Conservation (phyloP, 2,888 invertebrate genomes). For the Conistra vaccinii region DNA sequence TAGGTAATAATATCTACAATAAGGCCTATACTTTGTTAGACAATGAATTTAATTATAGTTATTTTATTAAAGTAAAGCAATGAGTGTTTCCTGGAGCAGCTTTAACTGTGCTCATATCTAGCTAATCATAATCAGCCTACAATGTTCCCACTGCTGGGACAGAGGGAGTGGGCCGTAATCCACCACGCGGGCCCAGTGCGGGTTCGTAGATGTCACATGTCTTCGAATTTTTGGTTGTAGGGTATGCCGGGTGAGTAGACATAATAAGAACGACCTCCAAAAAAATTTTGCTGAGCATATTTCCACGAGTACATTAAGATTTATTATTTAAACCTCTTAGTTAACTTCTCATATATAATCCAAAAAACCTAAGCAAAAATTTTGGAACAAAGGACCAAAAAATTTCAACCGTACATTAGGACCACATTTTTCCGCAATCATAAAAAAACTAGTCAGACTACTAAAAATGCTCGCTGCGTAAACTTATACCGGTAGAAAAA, state of each 20-base stretch:
- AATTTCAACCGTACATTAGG: background rate
- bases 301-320: background rate
- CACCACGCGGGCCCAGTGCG: too few species aligned
- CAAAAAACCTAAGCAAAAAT: background rate
- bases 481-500: slow-evolving; percentile 41
- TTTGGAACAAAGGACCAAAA: slow-evolving; percentile 22
- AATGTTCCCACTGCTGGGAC: too few species aligned
- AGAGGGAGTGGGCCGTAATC: too few species aligned
- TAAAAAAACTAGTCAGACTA: slow-evolving; percentile 39
- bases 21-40: background rate
- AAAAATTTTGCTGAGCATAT: background rate
- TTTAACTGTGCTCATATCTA: background rate
- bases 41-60: slow-evolving; percentile 24
- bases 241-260: too few species aligned
- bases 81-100: slow-evolving; percentile 1
- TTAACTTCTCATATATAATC: background rate
- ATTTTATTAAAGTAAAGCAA: slow-evolving; percentile 15
- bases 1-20: background rate
- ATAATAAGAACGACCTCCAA: background rate
- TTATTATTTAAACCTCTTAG: background rate
- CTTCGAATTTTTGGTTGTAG: too few species aligned
- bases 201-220: too few species aligned
- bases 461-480: slow-evolving; percentile 21
- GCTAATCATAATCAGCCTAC: too few species aligned
- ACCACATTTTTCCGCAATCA: slow-evolving; percentile 27